Evolutionary conservation across 2,797 vertebrate species (phyloP).

Genomic region (Syncerus caffer): DNA sequence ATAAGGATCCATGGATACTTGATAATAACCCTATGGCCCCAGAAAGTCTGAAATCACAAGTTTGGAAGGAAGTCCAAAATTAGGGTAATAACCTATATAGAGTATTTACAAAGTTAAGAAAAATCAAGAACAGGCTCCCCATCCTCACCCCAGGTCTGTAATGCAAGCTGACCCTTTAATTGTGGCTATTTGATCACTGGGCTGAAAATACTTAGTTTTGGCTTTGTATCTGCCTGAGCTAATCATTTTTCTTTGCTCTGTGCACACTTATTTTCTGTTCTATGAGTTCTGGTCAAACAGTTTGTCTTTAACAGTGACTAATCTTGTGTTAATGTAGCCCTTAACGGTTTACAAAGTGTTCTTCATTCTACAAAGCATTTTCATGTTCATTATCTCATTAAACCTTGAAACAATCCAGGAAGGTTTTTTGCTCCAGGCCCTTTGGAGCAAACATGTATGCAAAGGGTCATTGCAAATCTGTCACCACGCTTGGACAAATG

Average conservation of each 20-base stretch:
- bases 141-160: not conserved
- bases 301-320: not conserved
- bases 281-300: not conserved
- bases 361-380: not conserved
- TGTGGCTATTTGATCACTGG: not conserved
- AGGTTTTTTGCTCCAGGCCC: not conserved
- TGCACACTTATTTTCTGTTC: not conserved
- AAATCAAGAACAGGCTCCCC: not conserved
- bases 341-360: not conserved
- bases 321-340: not conserved
- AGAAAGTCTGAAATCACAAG: not conserved
- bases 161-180: not conserved
- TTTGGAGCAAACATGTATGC: not conserved
- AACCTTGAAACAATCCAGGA: not conserved
- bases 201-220: not conserved
- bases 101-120: not conserved
- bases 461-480: not conserved
- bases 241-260: not conserved
- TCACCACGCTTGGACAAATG: not conserved
- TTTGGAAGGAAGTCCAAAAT: not conserved
- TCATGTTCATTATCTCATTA: not conserved
- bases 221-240: not conserved
- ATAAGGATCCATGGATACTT: not conserved
- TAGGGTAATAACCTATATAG: not conserved
- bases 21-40: not conserved